Base-by-base conservation (phyloP, 2,888 invertebrate species). In the Dermolepida albohirtum region DNA sequence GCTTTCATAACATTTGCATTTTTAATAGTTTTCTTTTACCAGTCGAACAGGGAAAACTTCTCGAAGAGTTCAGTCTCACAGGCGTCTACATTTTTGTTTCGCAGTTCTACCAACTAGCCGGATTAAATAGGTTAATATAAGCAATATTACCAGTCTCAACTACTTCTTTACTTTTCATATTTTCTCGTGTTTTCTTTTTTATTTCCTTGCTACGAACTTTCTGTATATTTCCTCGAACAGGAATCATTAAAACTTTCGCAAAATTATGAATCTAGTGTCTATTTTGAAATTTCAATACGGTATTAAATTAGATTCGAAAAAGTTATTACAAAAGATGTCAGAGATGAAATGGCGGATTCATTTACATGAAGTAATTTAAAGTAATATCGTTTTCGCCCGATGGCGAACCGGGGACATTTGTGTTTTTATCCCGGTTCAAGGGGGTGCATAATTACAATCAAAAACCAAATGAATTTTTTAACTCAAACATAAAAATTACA, bases 321-420 rank as follows among this genome's bases (percentile, higher is more conserved):
- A 65, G 64, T 65, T 65, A 65, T 65, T 65, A 65, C 54, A 41
- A 34, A 47, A 54, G 64, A 65, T 54, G 54, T 54, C 64, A 47
- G 43, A 52, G 64, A 27, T 14, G 59, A 54, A 51, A 54, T 72
- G 55, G 71, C 68, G 70, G 66, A 70, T 68, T 74, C 71, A 75
- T 75, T 75, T 75, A 70, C 75, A 75, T 75, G 66, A 73, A 73
- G 71, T 74, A 75, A 75, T 74, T 75, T 74, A 74, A 74, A 75
- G 75, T 74, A 54, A 65, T 54, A 65, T 65, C 64, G 44, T 47
- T 65, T 62, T 62, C 47, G 22, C 34, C 10, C 27, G 59, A 47
- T 62, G 59, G 47, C 44, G 59, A 47, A 47, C 47, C 12, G 59
- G 43, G 41, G 43, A 49, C 47, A 34, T 43, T 27, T 49, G 47